Evolutionary conservation across 2,888 invertebrate species (phyloP).

Genomic region (Andrena bicolor): DNA sequence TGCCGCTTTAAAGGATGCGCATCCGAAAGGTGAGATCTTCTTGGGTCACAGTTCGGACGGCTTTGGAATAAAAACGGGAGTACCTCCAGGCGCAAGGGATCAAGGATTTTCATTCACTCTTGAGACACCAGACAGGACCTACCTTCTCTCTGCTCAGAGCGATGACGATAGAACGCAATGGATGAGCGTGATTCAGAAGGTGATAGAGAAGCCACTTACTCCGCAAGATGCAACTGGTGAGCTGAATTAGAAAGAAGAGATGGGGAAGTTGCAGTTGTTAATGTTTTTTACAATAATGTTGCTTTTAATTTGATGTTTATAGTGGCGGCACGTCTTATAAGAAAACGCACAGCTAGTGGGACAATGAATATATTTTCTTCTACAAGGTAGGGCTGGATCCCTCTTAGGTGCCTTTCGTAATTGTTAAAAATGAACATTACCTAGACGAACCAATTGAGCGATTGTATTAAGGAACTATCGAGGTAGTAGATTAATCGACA

Average conservation of each 20-base stretch:
- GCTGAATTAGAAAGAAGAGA: constrained; percentile 66
- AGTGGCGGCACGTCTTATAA: constrained; percentile 90
- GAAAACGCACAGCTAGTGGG: constrained; percentile 90
- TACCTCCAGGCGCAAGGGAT: constrained; percentile 89
- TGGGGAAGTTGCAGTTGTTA: neutral
- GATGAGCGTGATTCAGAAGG: constrained; percentile 91
- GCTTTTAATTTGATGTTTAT: constrained; percentile 80
- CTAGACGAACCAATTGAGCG: constrained; percentile 68
- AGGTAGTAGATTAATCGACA: constrained; percentile 56
- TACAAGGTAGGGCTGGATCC: constrained; percentile 88
- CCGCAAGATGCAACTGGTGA: constrained; percentile 92
- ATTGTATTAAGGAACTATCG: constrained; percentile 56
- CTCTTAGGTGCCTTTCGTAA: constrained; percentile 78
- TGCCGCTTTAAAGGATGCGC: constrained; percentile 88
- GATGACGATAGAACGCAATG: constrained; percentile 93
- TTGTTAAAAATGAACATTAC: constrained; percentile 64
- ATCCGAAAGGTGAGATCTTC: constrained; percentile 96
- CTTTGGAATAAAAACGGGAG: constrained; percentile 90
- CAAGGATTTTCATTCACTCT: constrained; percentile 93
- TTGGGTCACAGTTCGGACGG: constrained; percentile 92
- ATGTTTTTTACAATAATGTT: neutral
- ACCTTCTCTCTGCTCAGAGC: constrained; percentile 91
- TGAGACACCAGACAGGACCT: constrained; percentile 92
- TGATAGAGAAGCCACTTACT: constrained; percentile 91
- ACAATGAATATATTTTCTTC: constrained; percentile 91